These are phyloP conservation scores for Ligdia adustata DNA, from an alignment of 2,888 invertebrate genomes.

Conservation along the genomic window DNA sequence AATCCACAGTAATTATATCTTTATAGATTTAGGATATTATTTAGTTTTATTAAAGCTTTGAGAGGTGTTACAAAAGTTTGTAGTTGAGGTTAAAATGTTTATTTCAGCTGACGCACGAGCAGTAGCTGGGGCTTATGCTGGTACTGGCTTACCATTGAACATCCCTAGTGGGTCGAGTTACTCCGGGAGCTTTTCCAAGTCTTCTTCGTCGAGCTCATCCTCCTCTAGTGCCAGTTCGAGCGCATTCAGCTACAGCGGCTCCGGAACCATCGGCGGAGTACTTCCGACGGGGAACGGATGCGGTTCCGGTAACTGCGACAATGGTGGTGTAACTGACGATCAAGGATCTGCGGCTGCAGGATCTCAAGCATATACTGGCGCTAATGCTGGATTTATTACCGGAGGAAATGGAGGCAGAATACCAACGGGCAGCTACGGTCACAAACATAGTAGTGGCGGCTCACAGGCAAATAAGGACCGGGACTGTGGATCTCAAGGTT, in stretches of 20 bases:
- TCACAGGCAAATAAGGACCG: conserved; percentile 3
- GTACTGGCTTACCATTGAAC: conserved; percentile 49
- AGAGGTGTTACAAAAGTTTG: no score
- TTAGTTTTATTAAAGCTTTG: no score
- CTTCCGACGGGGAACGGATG: conserved; percentile 36
- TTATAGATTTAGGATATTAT: no score
- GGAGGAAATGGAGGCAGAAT: conserved; percentile 27
- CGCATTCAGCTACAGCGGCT: conserved; percentile 64
- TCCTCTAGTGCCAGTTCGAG: conserved; percentile 73
- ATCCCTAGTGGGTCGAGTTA: conserved; percentile 57
- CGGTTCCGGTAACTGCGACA: conserved; percentile 42
- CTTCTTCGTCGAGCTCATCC: conserved; percentile 70
- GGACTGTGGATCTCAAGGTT: conserved; percentile 30
- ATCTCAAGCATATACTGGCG: conserved; percentile 36
- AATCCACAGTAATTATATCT: no score
- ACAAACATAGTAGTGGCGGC: conserved; percentile 14
- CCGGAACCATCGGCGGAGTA: conserved; percentile 41
- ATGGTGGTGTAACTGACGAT: conserved; percentile 28
- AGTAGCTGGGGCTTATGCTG: conserved; percentile 55
- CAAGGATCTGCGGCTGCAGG: conserved; percentile 21
- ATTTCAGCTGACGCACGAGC: conserved; percentile 60
- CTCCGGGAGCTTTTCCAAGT: conserved; percentile 75
- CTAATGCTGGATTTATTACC: conserved; percentile 32
- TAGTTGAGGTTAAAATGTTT: no score
- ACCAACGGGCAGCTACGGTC: conserved; percentile 24